Base-by-base conservation (phyloP, 2,797 vertebrate species). In the Dromococcyx pavoninus region DNA sequence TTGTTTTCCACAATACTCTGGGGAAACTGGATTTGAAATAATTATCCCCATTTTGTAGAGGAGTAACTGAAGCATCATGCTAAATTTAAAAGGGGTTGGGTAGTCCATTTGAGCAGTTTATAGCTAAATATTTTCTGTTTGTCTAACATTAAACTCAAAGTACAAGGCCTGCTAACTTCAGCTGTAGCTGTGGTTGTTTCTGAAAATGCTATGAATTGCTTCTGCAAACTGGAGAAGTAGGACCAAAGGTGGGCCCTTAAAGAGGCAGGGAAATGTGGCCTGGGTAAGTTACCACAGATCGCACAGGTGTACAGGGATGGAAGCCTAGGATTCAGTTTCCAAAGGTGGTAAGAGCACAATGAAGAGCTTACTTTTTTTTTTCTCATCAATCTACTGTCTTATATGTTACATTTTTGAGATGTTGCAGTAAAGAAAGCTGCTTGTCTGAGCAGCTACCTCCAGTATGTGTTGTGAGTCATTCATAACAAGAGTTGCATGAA, bases 311-410 rank as follows among this genome's bases (percentile, higher is more conserved):
- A 13, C 16, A 44, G 37, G 7, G 10, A 9, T 61, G 32, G 27
- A 74, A 78, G 35, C 14, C 5, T 15, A 70, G n/a, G 30, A 73
- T 71, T 88, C 5, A 1, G 5, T 37, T 83, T 21, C 32, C 12
- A 9, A 17, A 13, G 8, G 15, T 9, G 0, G 0, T 46, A 51
- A 11, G 9, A 43, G 65, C 58, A 56, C 2, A 0, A 0, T 27
- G n/a, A 74, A 80, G 22, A 4, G 51, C 9, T 73, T 75, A 32
- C 19, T 64, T 67, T n/a, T 28, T 28, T 33, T 32, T 84, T 70
- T 41, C 24, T 87, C 13, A 60, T 37, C 30, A 43, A 5, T 28
- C 9, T 77, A 33, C 7, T 44, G 3, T 50, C 24, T 71, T 23
- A 28, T 54, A 77, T 87, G 13, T 35, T 61, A 14, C 1, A 9